phyloP scores from a whole-genome alignment of 1,140 invertebrate genomes.

The Caenorhabditis remanei region DNA sequence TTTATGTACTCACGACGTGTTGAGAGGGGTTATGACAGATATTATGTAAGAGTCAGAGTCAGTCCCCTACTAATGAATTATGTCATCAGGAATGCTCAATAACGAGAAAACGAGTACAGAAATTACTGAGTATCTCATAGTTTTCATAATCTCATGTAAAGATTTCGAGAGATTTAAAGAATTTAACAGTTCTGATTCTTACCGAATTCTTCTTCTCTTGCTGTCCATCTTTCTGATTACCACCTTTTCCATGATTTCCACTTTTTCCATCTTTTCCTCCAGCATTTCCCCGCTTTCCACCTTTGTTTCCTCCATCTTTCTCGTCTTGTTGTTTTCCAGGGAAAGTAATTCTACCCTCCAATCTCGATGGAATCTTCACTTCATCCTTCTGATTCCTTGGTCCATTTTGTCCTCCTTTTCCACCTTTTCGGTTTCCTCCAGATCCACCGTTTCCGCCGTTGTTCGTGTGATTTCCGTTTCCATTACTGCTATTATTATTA shows the following conservation, averaged over 20 bases:
- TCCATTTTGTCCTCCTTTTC: not conserved
- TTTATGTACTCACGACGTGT: not conserved
- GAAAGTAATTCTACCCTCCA: conserved; percentile 56
- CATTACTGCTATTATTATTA: conserved; percentile 32
- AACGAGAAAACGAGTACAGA: too few species aligned
- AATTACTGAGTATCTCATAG: too few species aligned
- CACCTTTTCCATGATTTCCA: conserved; percentile 35
- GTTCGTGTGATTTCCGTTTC: not conserved
- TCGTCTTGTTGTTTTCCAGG: not conserved
- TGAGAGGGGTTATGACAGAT: too few species aligned
- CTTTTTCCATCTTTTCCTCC: conserved; percentile 37
- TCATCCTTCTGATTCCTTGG: conserved; percentile 19
- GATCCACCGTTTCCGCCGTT: not conserved
- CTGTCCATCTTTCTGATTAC: not conserved
- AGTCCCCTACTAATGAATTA: too few species aligned
- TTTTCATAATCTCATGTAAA: too few species aligned
- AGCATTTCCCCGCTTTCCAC: conserved; percentile 8
- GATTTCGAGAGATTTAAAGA: too few species aligned
- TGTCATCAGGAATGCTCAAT: too few species aligned
- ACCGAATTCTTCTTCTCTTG: conserved; percentile 18
- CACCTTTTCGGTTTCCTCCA: conserved; percentile 18
- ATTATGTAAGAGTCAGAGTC: too few species aligned
- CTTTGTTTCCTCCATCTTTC: not conserved
- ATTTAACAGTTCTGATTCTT: not conserved
- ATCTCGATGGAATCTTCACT: conserved; percentile 41